A percentile compares a stretch with the other conserved stretches of the same genome.
phyloP scores from a whole-genome alignment of 2,888 invertebrate species.

The Scelioninae gen. 2 region DNA sequence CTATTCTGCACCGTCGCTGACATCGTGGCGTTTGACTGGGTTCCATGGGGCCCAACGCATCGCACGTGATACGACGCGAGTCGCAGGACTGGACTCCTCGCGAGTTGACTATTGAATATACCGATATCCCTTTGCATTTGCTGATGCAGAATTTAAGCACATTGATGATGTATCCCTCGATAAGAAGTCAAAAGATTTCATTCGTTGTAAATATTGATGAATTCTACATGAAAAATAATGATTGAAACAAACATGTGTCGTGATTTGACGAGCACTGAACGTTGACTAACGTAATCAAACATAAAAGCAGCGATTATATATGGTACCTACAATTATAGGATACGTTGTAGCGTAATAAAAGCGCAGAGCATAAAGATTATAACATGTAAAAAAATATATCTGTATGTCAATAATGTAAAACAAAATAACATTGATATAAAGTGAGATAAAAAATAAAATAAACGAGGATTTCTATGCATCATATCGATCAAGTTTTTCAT shows the following conservation, averaged over 20 bases:
- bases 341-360: constrained; percentile 37
- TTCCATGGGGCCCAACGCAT: too few species aligned
- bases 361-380: constrained; percentile 35
- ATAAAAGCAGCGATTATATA: constrained; percentile 41
- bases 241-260: constrained; percentile 12
- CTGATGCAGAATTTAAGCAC: too few species aligned
- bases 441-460: constrained; percentile 25
- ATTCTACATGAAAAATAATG: neutral
- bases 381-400: constrained; percentile 37
- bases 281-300: constrained; percentile 26
- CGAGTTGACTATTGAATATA: too few species aligned
- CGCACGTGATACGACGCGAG: too few species aligned
- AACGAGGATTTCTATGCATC: constrained; percentile 12
- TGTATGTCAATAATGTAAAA: constrained; percentile 35
- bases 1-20: too few species aligned
- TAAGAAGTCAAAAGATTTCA: too few species aligned
- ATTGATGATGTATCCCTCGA: too few species aligned
- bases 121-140: too few species aligned
- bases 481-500: neutral
- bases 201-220: neutral
- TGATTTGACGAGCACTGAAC: constrained; percentile 27
- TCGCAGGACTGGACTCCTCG: too few species aligned
- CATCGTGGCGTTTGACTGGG: too few species aligned
- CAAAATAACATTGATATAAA: constrained; percentile 37
- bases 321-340: constrained; percentile 22